Evolutionary conservation across 2,113 vertebrate genomes (phyloP).

Genomic region (Myrmecophaga tridactyla): DNA sequence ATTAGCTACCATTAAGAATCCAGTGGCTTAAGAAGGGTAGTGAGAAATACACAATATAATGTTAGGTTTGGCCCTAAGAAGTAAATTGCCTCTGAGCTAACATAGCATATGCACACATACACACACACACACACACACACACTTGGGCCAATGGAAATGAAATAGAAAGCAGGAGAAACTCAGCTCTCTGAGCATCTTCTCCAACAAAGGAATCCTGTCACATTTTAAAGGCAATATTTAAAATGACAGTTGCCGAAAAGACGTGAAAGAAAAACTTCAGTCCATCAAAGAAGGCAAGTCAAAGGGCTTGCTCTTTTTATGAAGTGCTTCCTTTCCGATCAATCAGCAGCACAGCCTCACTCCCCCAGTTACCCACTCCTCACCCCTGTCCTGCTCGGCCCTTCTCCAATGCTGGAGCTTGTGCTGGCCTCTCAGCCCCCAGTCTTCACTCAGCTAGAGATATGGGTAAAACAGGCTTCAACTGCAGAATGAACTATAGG

Average conservation of each 20-base stretch:
- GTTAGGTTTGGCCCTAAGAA: neutral
- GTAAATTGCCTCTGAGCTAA: neutral
- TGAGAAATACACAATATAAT: neutral
- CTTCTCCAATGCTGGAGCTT: too few relatives aligned
- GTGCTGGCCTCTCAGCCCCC: too few relatives aligned
- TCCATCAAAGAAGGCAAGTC: neutral
- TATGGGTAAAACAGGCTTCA: neutral
- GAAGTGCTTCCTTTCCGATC: neutral
- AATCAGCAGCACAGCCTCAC: neutral
- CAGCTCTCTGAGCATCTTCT: neutral
- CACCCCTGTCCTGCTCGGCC: too few relatives aligned
- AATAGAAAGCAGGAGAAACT: neutral
- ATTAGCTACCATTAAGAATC: neutral
- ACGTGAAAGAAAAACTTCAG: accelerated
- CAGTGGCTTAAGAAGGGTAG: neutral
- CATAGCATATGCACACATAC: neutral
- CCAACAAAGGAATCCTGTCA: neutral
- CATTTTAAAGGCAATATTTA: neutral
- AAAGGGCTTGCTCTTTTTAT: too few relatives aligned
- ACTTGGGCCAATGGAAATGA: neutral
- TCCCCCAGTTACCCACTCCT: too few relatives aligned
- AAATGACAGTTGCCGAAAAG: neutral
- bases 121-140: neutral
- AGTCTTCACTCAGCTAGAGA: neutral
- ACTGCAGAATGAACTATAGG: too few relatives aligned